Conservation (phyloP, 1,140 invertebrate species). For the Lysiphlebus fabarum region DNA sequence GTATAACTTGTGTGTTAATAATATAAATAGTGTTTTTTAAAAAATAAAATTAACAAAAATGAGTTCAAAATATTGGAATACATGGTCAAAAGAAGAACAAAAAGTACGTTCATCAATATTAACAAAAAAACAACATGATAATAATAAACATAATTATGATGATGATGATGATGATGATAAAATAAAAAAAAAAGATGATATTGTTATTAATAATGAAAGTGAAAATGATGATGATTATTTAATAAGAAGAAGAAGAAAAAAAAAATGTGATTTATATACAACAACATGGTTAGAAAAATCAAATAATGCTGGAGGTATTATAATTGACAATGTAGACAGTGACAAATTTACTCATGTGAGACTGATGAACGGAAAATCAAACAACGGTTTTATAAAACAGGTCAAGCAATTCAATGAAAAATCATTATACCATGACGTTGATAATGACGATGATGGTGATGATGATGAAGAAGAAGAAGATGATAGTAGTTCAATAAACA, state of each 20-base stretch:
- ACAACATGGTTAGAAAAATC: conserved; percentile 23
- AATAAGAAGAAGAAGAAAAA: neutral
- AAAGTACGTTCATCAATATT: conserved; percentile 20
- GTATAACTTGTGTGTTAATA: neutral
- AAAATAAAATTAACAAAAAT: conserved; percentile 21
- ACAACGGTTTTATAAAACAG: conserved; percentile 27
- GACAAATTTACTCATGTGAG: conserved; percentile 14
- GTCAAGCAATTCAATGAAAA: conserved; percentile 24
- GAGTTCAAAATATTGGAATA: conserved; percentile 42
- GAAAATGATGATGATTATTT: neutral
- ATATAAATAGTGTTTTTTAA: neutral
- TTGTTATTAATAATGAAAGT: neutral
- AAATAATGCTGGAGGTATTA: neutral
- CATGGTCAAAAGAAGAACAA: conserved; percentile 23
- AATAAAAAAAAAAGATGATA: neutral
- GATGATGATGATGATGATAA: neutral
- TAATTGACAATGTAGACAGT: conserved; percentile 18
- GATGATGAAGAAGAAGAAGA: neutral
- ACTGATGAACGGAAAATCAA: conserved; percentile 27
- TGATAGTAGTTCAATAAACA: neutral
- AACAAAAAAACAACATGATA: conserved; percentile 2
- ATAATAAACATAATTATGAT: neutral
- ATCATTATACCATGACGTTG: conserved; percentile 12
- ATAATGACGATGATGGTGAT: neutral
- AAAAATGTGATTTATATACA: neutral